phyloP scores from a whole-genome alignment of 2,113 vertebrate genomes.

The Nyctibius bracteatus region DNA sequence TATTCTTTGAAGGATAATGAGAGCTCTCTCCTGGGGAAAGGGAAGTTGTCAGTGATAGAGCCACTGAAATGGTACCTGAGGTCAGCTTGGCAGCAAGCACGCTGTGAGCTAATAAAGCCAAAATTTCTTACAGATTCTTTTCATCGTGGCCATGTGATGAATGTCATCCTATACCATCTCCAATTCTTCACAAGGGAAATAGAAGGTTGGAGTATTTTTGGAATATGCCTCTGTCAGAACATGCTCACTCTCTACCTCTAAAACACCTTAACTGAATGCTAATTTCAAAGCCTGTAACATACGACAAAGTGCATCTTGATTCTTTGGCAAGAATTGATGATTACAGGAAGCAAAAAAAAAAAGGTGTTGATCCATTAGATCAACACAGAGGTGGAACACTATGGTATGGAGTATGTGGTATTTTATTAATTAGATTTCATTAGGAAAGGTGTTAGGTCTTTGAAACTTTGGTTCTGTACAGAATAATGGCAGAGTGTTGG shows the following conservation, averaged over 20 bases:
- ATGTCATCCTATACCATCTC: not conserved
- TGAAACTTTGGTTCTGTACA: not conserved
- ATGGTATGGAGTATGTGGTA: not conserved
- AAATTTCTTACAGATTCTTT: not conserved
- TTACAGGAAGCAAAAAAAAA: not conserved
- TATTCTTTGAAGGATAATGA: constrained; percentile 12
- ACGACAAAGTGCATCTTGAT: not conserved
- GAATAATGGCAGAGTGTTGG: not conserved
- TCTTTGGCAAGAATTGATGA: not conserved
- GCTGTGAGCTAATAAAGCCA: not conserved
- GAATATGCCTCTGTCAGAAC: not conserved
- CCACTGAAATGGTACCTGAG: not conserved
- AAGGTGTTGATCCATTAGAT: not conserved
- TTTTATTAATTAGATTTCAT: not conserved
- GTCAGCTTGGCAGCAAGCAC: not conserved
- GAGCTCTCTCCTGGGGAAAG: not conserved
- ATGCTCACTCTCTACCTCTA: not conserved
- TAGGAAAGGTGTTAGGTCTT: not conserved
- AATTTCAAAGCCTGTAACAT: not conserved
- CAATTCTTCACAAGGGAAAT: not conserved
- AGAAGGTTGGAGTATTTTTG: not conserved
- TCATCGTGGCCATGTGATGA: not conserved
- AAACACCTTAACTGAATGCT: not conserved
- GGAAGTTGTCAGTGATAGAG: not conserved
- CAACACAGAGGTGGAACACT: not conserved